phyloP scores from a whole-genome alignment of 2,888 invertebrate species.

The Rhagophthalmus giganteus region DNA sequence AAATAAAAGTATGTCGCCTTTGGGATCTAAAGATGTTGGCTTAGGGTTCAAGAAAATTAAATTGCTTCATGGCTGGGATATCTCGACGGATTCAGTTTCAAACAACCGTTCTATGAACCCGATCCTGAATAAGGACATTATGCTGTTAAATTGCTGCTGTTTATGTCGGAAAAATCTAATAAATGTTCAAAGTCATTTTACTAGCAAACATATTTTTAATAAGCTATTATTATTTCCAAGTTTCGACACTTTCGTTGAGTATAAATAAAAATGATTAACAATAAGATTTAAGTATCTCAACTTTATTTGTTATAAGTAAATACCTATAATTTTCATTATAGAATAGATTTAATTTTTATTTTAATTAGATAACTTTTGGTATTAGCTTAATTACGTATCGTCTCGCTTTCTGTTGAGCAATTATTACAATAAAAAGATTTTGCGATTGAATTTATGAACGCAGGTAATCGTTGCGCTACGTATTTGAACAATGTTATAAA shows the following conservation, averaged over 20 bases:
- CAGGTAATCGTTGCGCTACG: conserved; percentile 15
- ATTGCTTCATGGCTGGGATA: conserved; percentile 29
- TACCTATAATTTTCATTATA: too few species aligned
- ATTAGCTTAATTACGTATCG: too few species aligned
- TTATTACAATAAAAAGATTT: not conserved
- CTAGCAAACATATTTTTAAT: conserved; percentile 2
- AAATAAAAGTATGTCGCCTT: not conserved
- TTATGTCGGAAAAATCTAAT: conserved; percentile 22
- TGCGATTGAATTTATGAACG: conserved; percentile 13
- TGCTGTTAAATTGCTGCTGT: conserved; percentile 27
- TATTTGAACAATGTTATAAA: conserved; percentile 32
- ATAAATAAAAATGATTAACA: too few species aligned
- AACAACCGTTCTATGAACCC: conserved; percentile 31
- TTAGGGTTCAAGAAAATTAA: conserved; percentile 32
- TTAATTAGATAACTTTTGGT: too few species aligned
- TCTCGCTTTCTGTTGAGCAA: too few species aligned
- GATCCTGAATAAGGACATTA: conserved; percentile 32
- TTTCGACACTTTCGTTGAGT: not conserved
- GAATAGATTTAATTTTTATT: too few species aligned
- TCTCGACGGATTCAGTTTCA: conserved; percentile 33
- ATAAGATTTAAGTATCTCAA: too few species aligned
- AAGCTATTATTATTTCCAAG: not conserved
- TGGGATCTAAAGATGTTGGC: conserved; percentile 23
- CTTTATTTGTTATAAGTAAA: too few species aligned
- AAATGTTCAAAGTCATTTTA: conserved; percentile 17